Base-by-base conservation (phyloP, 2,888 invertebrate species). In the Lobophora halterata region DNA sequence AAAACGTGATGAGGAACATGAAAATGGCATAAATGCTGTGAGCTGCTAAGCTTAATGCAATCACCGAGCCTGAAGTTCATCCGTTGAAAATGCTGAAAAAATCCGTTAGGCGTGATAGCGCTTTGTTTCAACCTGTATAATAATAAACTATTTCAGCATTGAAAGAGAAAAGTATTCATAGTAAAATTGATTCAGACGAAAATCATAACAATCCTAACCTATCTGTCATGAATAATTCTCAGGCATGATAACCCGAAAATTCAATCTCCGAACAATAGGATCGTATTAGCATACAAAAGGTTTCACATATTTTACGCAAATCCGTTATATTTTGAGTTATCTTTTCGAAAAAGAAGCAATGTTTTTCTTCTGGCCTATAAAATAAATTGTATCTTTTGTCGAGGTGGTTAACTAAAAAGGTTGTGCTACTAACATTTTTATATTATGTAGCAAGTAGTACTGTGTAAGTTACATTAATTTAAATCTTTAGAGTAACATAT, bases 261-360 rank as follows among this genome's bases (percentile, higher is more conserved):
- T 85, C 86, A 86, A 86, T 86, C 83, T 79, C 75, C 82, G 81
- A 82, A 85, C 85, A 83, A 86, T 85, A 74, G 79, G 75, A 81
- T 82, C 77, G 71, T 82, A 86, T 86, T 86, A 86, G 79, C 86
- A 86, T 86, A 86, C 82, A 86, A 85, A 86, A 85, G 83, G 85
- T 79, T 83, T 82, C 85, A 83, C 79, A 86, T 85, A 86, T 86
- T 81, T 85, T 81, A 83, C 81, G 81, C 74, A 79, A 79, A 85
- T 80, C 82, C 80, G 79, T 79, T 80, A 79, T 80, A 82, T 80
- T 82, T 82, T 79, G 82, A 80, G 80, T 79, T 82, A 82, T 81
- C 73, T 79, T 69, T 71, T 70, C 63, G 68, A 72, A 78, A 76
- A 79, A 79, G n/a, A 75, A 76, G 73, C 67, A 73, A 72, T 70